Conservation (phyloP, 2,888 invertebrate genomes). For the Ditula angustiorana region DNA sequence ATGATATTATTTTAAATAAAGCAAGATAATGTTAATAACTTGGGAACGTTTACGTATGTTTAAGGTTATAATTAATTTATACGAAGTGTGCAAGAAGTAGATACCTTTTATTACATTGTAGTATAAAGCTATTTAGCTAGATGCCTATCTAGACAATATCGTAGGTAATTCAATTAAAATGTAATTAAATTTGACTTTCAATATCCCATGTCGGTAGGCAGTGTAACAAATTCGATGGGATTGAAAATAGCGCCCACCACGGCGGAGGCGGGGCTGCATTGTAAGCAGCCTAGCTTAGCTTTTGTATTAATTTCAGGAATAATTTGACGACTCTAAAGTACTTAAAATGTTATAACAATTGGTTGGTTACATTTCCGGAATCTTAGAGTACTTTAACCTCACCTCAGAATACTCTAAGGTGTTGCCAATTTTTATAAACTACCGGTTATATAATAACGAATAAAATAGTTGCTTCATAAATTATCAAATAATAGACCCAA, state of each 20-base stretch:
- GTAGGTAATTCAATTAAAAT: constrained; percentile 51
- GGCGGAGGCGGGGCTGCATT: constrained; percentile 40
- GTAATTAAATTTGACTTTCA: constrained; percentile 52
- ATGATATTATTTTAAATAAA: no score
- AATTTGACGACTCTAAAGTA: no score
- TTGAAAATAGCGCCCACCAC: constrained; percentile 47
- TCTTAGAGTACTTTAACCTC: no score
- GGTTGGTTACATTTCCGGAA: no score
- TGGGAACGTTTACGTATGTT: no score
- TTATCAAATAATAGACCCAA: no score
- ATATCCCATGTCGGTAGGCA: constrained; percentile 46
- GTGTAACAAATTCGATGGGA: constrained; percentile 55
- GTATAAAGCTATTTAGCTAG: constrained; percentile 41
- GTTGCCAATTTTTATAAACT: no score
- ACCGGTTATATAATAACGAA: no score
- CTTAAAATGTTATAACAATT: no score
- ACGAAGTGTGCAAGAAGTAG: background rate
- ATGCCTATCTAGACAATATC: constrained; percentile 20
- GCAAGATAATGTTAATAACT: no score
- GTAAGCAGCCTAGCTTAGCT: background rate
- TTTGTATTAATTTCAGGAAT: background rate
- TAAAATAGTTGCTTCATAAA: no score
- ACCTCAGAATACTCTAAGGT: no score
- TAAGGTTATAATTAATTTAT: background rate
- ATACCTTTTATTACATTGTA: background rate